Base-by-base conservation (phyloP, 2,797 vertebrate genomes). In the Miichthys miiuy region DNA sequence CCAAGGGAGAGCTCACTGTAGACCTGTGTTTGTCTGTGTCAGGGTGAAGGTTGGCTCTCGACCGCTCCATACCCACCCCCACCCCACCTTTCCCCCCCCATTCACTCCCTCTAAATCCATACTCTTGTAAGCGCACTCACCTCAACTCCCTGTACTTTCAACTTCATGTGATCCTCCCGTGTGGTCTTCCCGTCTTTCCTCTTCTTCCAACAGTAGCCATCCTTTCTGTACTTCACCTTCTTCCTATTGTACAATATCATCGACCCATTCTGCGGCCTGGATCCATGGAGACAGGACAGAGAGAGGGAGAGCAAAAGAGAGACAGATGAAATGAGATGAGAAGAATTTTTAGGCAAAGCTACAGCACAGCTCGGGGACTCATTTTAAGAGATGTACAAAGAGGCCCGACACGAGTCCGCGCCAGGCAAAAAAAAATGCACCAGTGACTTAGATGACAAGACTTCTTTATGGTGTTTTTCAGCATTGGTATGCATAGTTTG, bases 221-320 rank as follows among this genome's bases (percentile, higher is more conserved):
- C 98, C 91, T 99, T 99, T 95, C 98, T 96, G 95, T 99, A 99
- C 92, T 99, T 99, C 95, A 99, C 98, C 93, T 99, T 99, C 97
- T 99, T 99, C 95, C 98, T 97, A 91, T 99, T 99, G 96, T 99
- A 99, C 91, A 99, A 95, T 91, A 99, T 99, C 98, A 99, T 99
- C 90, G 98, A 99, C 94, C 98, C 98, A 98, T 99, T 99, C 96
- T 99, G 98, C n/a, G 98, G 98, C 95, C 98, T 99, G 93, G 76
- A 92, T 91, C 87, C 88, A 38, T 56, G 57, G 88, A 90, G 77
- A 89, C 48, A 41, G 80, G 56, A 74, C 21, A 87, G 77, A 77
- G 68, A 75, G 71, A 74, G 78, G 61, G 63, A 74, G 77, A 74
- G 83, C 60, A 84, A 87, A 75, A 85, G 69, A 84, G 75, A 88